Evolutionary conservation across 2,797 vertebrate species (phyloP).

Genomic region (Otus scops): DNA sequence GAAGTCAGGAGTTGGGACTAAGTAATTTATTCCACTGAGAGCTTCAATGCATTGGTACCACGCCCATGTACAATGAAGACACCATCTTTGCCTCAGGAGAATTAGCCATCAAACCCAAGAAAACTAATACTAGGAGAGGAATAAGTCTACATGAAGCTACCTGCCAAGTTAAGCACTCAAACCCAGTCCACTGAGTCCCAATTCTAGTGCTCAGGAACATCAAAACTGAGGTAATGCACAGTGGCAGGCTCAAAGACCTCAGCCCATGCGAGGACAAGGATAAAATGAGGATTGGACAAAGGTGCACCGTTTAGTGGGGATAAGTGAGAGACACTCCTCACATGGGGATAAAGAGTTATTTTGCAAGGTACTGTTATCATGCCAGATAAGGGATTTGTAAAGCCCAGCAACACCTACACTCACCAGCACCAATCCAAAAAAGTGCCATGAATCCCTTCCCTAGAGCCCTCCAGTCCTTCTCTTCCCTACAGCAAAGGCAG

Average conservation of each 20-base stretch:
- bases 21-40: not conserved
- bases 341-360: not conserved
- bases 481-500: not conserved
- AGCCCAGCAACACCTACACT: not conserved
- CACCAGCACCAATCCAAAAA: not conserved
- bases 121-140: not conserved
- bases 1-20: not conserved
- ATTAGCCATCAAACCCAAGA: not conserved
- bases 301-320: not conserved
- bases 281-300: not conserved
- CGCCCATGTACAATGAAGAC: not conserved
- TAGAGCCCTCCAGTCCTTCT: not conserved
- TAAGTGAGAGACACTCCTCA: not conserved
- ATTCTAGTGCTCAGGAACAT: not conserved
- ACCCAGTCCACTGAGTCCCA: fast-evolving
- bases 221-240: not conserved
- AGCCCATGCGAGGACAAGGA: not conserved
- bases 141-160: not conserved
- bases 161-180: not conserved
- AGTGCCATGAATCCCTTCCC: not conserved
- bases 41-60: not conserved
- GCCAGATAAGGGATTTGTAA: not conserved
- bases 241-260: not conserved
- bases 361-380: not conserved
- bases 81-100: not conserved